Evolutionary conservation across 2,113 vertebrate species (phyloP).

Genomic region (Zosterops pallidus): DNA sequence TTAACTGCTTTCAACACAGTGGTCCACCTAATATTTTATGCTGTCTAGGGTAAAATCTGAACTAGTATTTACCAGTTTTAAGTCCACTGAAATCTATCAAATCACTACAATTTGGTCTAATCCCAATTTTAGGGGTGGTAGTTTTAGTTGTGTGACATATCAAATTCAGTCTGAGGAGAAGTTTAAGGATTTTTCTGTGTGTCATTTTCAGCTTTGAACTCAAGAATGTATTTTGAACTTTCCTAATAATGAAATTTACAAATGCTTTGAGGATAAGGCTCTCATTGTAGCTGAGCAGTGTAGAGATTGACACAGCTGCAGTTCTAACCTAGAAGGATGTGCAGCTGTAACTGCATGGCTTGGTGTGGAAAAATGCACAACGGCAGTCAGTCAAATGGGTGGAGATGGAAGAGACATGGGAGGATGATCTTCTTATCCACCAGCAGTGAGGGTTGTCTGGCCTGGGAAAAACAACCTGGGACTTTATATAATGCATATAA

Average conservation of each 20-base stretch:
- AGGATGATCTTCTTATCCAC: not conserved
- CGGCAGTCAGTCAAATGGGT: not conserved
- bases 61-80: not conserved
- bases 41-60: not conserved
- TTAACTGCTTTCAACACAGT: not conserved
- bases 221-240: not conserved
- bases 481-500: accelerated
- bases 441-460: not conserved
- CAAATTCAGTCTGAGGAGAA: not conserved
- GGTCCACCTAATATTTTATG: not conserved
- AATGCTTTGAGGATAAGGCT: not conserved
- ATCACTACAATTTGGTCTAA: not conserved
- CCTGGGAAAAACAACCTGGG: not conserved
- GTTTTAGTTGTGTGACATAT: not conserved
- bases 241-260: not conserved
- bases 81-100: not conserved
- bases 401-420: not conserved
- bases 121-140: not conserved
- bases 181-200: not conserved
- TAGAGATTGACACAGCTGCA: not conserved
- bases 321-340: not conserved
- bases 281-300: not conserved
- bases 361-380: not conserved
- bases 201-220: not conserved
- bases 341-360: not conserved